A percentile compares a stretch with the other conserved stretches of the same genome.
These are phyloP conservation scores for Listronotus bonariensis DNA, from an alignment of 1,140 invertebrate genomes.

Conservation along the genomic window DNA sequence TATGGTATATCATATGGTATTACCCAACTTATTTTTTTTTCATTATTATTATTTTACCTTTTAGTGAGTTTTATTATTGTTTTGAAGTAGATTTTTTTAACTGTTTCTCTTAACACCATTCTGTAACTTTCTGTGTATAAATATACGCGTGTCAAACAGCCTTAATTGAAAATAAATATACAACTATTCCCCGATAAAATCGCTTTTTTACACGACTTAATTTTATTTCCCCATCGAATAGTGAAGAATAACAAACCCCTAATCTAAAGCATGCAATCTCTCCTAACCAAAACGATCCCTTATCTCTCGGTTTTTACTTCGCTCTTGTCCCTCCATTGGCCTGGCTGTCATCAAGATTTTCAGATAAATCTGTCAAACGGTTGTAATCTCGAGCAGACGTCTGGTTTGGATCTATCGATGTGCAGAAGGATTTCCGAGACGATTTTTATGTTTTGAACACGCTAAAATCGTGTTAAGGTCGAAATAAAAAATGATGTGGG, in stretches of 20 bases:
- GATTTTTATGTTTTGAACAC: slow-evolving; percentile 19
- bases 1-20: too few relatives aligned
- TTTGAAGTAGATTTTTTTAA: too few relatives aligned
- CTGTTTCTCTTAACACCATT: too few relatives aligned
- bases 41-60: too few relatives aligned
- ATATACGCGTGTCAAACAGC: too few relatives aligned
- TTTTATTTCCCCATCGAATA: slow-evolving; percentile 1
- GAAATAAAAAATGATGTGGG: too few relatives aligned
- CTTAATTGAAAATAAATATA: too few relatives aligned
- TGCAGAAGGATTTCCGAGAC: slow-evolving; percentile 6
- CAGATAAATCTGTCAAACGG: slow-evolving; percentile 28
- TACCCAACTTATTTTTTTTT: too few relatives aligned
- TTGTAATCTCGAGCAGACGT: slow-evolving; percentile 25
- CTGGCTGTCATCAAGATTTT: slow-evolving; percentile 27
- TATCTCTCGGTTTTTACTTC: slow-evolving; percentile 21
- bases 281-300: slow-evolving; percentile 32
- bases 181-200: neutral
- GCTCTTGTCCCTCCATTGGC: slow-evolving; percentile 7
- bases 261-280: slow-evolving; percentile 30
- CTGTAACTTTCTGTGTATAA: too few relatives aligned
- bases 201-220: neutral
- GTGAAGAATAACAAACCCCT: slow-evolving; percentile 15
- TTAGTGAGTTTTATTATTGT: too few relatives aligned
- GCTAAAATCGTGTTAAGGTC: neutral
- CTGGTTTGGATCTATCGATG: slow-evolving; percentile 28